Evolutionary conservation across 2,113 vertebrate species (phyloP).

Genomic region (Psilopsiagon aurifrons): DNA sequence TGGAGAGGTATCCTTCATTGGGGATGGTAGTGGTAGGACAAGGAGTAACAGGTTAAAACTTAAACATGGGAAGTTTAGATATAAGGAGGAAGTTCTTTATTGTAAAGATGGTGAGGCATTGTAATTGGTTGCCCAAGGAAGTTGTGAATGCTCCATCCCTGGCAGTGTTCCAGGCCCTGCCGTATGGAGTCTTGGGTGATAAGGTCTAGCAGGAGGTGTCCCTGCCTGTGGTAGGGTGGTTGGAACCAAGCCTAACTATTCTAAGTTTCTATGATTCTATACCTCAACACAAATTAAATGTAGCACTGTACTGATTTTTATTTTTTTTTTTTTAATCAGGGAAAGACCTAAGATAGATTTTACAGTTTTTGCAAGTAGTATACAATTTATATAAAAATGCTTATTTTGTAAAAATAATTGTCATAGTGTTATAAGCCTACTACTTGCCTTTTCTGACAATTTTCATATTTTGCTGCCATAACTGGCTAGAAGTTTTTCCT

Average conservation of each 20-base stretch:
- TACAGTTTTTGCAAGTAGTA: not conserved
- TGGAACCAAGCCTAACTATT: not conserved
- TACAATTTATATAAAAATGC: not conserved
- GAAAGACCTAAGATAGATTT: not conserved
- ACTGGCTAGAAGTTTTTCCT: not conserved
- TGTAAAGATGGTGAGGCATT: not conserved
- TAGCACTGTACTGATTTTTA: not conserved
- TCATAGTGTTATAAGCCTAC: not conserved
- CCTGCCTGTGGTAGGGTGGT: not conserved
- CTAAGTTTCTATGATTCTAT: not conserved
- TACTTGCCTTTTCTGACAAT: not conserved
- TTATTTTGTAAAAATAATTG: not conserved
- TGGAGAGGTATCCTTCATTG: not conserved
- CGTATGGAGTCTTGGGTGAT: not conserved
- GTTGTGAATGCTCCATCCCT: not conserved
- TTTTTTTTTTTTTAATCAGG: not conserved
- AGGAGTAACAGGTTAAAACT: not conserved
- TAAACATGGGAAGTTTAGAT: not conserved
- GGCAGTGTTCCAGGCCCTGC: not conserved
- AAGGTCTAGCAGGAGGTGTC: not conserved
- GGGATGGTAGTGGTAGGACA: not conserved
- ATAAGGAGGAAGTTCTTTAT: not conserved
- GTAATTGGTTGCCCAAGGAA: not conserved
- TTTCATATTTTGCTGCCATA: not conserved
- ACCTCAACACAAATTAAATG: not conserved